Conservation (phyloP, 2,797 vertebrate species). For the Naso thynnoides region DNA sequence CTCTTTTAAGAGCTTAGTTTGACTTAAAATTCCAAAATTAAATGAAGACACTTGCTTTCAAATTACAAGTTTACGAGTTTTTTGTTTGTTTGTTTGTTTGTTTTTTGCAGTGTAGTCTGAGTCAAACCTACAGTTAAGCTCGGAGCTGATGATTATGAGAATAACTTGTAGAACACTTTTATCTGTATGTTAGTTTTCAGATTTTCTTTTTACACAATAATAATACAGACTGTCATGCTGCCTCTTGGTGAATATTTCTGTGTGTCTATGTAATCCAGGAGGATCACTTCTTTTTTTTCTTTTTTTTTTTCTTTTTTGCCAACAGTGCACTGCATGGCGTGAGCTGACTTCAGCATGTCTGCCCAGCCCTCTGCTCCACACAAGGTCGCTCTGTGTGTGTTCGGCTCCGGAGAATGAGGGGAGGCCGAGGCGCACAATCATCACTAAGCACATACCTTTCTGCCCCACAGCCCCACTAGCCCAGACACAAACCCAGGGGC, state of each 20-base stretch:
- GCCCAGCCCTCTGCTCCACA: constrained; percentile 75
- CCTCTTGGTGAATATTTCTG: constrained; percentile 25
- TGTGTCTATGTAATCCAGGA: constrained; percentile 30
- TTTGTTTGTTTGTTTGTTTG: too few relatives aligned
- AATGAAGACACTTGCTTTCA: too few relatives aligned
- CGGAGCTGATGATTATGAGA: constrained; percentile 41
- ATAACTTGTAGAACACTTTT: constrained; percentile 18
- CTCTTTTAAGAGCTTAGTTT: too few relatives aligned
- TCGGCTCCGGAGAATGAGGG: constrained; percentile 82
- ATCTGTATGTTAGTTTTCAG: constrained; percentile 23
- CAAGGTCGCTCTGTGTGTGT: constrained; percentile 88
- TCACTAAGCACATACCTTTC: constrained; percentile 82
- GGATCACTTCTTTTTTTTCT: constrained; percentile 33
- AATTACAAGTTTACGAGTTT: too few relatives aligned
- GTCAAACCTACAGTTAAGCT: constrained; percentile 50
- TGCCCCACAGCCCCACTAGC: constrained; percentile 73
- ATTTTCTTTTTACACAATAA: constrained; percentile 18
- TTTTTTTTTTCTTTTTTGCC: constrained; percentile 43
- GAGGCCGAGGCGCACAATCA: constrained; percentile 77
- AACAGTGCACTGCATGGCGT: constrained; percentile 63
- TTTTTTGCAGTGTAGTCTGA: constrained; percentile 26
- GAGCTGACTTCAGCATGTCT: constrained; percentile 75
- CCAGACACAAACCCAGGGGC: constrained; percentile 74
- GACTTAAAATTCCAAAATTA: too few relatives aligned
- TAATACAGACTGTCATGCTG: not conserved